These are phyloP conservation scores for Mustela lutreola DNA, from an alignment of 2,113 vertebrate species.

Conservation along the genomic window DNA sequence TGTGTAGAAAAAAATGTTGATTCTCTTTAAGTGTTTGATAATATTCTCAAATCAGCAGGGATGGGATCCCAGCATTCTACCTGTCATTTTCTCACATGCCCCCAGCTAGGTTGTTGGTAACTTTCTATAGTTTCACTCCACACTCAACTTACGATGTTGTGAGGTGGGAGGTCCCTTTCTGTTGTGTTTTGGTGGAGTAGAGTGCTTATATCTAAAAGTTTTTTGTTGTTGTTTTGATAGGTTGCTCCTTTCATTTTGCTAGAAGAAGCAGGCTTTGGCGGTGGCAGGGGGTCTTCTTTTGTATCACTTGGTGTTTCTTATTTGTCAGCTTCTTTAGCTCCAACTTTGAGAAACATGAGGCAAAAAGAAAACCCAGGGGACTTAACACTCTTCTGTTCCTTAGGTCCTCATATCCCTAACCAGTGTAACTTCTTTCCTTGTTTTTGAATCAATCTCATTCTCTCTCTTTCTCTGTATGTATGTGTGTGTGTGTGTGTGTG, in stretches of 20 bases:
- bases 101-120: background rate
- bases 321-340: background rate
- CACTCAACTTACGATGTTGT: background rate
- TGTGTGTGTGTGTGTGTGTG: no score
- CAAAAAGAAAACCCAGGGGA: background rate
- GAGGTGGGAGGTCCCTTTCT: background rate
- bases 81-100: background rate
- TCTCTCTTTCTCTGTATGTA: no score
- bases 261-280: background rate
- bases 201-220: background rate
- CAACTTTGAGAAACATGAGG: background rate
- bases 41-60: background rate
- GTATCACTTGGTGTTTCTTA: background rate
- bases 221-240: background rate
- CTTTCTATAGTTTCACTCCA: background rate
- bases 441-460: background rate
- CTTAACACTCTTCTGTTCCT: background rate
- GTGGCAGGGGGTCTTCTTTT: background rate
- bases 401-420: fast-evolving
- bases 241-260: background rate
- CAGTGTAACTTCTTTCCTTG: fast-evolving
- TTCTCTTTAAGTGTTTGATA: background rate
- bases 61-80: background rate
- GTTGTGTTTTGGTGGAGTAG: background rate
- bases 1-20: background rate